Conservation (phyloP, 2,888 invertebrate genomes). For the Caenorhabditis sulstoni region DNA sequence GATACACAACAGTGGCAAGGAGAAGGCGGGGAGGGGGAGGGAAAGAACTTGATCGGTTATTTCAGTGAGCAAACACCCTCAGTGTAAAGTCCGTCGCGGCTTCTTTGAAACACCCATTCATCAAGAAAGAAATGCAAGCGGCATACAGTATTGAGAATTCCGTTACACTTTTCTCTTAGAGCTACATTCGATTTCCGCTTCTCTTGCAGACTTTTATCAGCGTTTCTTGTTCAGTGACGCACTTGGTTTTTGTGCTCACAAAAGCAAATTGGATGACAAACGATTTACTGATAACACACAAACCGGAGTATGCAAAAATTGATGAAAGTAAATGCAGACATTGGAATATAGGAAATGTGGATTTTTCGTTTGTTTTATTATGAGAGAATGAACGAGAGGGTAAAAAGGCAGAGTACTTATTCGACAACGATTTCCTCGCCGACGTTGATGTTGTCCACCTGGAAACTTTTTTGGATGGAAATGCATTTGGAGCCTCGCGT, state of each 20-base stretch:
- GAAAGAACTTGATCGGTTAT: background rate
- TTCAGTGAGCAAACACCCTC: constrained; percentile 13
- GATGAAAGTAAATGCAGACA: constrained; percentile 37
- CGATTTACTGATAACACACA: constrained; percentile 53
- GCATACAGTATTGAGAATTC: background rate
- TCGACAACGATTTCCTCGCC: constrained; percentile 60
- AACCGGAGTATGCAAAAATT: constrained; percentile 38
- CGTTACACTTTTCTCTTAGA: background rate
- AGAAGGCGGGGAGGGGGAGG: background rate
- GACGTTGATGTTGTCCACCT: constrained; percentile 49
- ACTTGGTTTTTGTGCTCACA: no score
- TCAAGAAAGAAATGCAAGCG: background rate
- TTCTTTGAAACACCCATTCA: background rate
- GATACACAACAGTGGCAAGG: background rate
- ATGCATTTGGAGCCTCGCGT: background rate
- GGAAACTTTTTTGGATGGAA: constrained; percentile 11
- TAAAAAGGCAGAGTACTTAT: constrained; percentile 26
- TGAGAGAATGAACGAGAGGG: constrained; percentile 1
- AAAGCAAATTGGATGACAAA: constrained; percentile 10
- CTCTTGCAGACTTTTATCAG: constrained; percentile 1
- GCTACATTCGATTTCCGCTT: no score
- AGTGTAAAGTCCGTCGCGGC: constrained; percentile 1
- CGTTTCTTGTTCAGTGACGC: background rate
- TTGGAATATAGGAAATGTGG: constrained; percentile 41
- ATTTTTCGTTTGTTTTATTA: constrained; percentile 40